Evolutionary conservation across 2,797 vertebrate genomes (phyloP).

Genomic region (Pseudomugil tenellus): DNA sequence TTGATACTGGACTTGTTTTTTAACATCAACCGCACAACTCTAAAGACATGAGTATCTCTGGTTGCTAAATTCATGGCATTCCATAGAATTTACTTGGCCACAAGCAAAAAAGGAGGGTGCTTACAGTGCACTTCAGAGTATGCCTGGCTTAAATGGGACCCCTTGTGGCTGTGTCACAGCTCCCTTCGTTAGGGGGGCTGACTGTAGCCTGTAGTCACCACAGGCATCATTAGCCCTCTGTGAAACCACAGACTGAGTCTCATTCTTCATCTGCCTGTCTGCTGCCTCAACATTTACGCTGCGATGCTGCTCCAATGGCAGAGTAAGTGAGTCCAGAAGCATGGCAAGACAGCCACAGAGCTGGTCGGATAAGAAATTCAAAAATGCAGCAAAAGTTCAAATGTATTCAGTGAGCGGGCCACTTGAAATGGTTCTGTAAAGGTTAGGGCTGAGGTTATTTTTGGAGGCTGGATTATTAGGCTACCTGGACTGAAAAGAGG

Average conservation of each 20-base stretch:
- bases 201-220: constrained; percentile 85
- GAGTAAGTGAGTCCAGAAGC: constrained; percentile 71
- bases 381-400: constrained; percentile 79
- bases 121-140: constrained; percentile 85
- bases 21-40: constrained; percentile 62
- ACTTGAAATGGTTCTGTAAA: constrained; percentile 74
- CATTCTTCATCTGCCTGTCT: constrained; percentile 87
- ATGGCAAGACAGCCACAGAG: constrained; percentile 63
- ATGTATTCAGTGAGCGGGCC: constrained; percentile 77
- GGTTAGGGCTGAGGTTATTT: constrained; percentile 81
- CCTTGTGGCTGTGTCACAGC: constrained; percentile 86
- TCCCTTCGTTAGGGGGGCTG: constrained; percentile 87
- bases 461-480: constrained; percentile 75
- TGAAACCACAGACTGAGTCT: constrained; percentile 83
- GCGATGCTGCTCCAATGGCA: constrained; percentile 68
- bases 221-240: constrained; percentile 87
- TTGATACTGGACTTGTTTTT: constrained; percentile 75
- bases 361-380: constrained; percentile 72
- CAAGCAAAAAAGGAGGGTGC: constrained; percentile 80
- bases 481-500: constrained; percentile 70
- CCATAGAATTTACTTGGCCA: constrained; percentile 81
- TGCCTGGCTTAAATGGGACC: constrained; percentile 83
- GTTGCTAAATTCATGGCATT: constrained; percentile 75
- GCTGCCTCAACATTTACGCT: constrained; percentile 78
- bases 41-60: constrained; percentile 70